Base-by-base conservation (phyloP, 2,113 vertebrate genomes). In the human region DNA sequence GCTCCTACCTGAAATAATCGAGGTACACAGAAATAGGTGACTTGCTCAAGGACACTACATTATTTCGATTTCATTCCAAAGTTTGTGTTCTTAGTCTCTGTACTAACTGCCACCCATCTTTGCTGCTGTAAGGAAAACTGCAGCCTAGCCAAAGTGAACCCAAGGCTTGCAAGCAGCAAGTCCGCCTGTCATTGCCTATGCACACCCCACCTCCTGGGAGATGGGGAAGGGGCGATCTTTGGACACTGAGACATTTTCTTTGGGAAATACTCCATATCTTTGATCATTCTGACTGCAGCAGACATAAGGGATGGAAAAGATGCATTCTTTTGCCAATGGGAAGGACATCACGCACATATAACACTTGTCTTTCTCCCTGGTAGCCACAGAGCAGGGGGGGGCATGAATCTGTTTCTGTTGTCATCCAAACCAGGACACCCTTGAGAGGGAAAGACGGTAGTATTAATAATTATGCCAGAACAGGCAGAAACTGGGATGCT, bases 261-360 rank as follows among this genome's bases (percentile, higher is more conserved):
- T n/a, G 82, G 73, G 89, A 94, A 96, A 86, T 12, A 72, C 66
- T 90, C 70, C 23, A 0, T n/a, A 27, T 59, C 27, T 45, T 61
- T 43, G 43, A 50, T 70, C 92, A 78, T 45, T 76, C n/a, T 94
- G 76, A 68, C 4, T 68, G 52, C 8, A 55, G 72, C 4, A 86
- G 73, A 68, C 27, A 5, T 6, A 68, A 93, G 40, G 57, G 38
- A 48, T 52, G 30, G 76, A 48, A 80, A 93, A 81, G 82, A 80
- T 50, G 66, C 55, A n/a, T n/a, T 64, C 11, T 78, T 78, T 68
- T 30, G 43, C 52, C n/a, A 32, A 68, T 16, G 84, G 68, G 38
- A 57, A 52, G 45, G 79, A 83, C 43, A 50, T 40, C 38, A n/a
- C 1, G 5, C 3, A 14, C 13, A 79, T 10, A 11, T 5, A 50